A percentile compares a stretch with the other conserved stretches of the same genome.
These are phyloP conservation scores for Cacajao melanocephalus DNA, from an alignment of 2,797 vertebrate species.

Conservation along the genomic window DNA sequence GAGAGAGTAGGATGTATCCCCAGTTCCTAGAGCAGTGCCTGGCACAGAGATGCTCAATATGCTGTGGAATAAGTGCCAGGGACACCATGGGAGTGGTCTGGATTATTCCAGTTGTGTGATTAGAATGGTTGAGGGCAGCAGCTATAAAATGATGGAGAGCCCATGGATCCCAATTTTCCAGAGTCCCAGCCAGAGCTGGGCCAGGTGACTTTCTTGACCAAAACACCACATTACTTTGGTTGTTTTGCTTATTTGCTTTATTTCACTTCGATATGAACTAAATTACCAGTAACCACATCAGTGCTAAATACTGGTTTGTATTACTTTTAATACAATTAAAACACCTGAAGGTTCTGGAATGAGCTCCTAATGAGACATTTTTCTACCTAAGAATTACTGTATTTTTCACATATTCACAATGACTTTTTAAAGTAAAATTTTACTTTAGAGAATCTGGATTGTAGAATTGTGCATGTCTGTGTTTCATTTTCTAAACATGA, in stretches of 20 bases:
- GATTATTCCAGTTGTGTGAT: not conserved
- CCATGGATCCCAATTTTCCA: rapidly evolving
- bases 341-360: not conserved
- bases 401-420: not conserved
- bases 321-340: not conserved
- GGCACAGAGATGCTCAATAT: not conserved
- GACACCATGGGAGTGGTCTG: not conserved
- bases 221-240: not conserved
- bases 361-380: not conserved
- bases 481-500: not conserved
- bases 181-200: not conserved
- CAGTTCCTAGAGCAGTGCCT: not conserved
- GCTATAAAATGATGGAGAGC: not conserved
- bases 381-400: not conserved
- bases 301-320: not conserved
- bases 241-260: not conserved
- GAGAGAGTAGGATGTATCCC: not conserved
- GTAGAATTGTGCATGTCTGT: not conserved
- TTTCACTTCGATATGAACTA: not conserved
- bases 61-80: not conserved
- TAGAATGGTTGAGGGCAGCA: not conserved
- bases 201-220: not conserved
- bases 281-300: not conserved
- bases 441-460: not conserved
- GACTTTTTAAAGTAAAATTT: not conserved